Evolutionary conservation across 2,888 invertebrate genomes (phyloP).

Genomic region (Coleophora deauratella): DNA sequence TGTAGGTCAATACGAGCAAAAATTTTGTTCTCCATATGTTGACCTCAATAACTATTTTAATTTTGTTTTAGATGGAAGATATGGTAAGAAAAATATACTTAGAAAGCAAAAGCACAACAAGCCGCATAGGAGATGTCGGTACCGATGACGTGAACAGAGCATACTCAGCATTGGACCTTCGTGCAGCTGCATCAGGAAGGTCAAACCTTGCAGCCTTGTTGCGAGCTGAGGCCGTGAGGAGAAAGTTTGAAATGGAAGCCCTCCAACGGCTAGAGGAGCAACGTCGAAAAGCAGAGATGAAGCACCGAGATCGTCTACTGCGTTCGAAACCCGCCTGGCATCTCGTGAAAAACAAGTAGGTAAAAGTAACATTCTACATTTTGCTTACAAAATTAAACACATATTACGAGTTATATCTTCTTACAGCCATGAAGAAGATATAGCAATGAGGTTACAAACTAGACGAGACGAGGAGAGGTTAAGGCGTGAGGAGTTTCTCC

Average conservation of each 20-base stretch:
- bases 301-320: constrained; percentile 74
- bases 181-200: constrained; percentile 50
- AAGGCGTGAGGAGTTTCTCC: constrained; percentile 77
- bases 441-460: constrained; percentile 78
- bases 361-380: not conserved
- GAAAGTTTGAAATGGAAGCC: constrained; percentile 77
- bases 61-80: constrained; percentile 48
- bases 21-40: not conserved
- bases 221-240: constrained; percentile 75
- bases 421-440: constrained; percentile 76
- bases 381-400: not conserved
- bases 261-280: constrained; percentile 74
- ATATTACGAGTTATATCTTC: not conserved
- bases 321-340: constrained; percentile 81
- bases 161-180: constrained; percentile 61
- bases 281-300: constrained; percentile 71
- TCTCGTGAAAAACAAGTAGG: constrained; percentile 74
- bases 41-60: not conserved
- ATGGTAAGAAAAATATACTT: constrained; percentile 52
- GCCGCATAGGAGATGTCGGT: constrained; percentile 30
- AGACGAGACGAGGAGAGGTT: constrained; percentile 80
- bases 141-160: constrained; percentile 40
- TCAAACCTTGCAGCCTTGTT: constrained; percentile 80
- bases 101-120: constrained; percentile 43
- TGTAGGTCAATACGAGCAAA: not conserved